Evolutionary conservation across 2,113 vertebrate species (phyloP), one percentile per base, ranked within the genome.

Genomic region (Muntiacus muntjak): DNA sequence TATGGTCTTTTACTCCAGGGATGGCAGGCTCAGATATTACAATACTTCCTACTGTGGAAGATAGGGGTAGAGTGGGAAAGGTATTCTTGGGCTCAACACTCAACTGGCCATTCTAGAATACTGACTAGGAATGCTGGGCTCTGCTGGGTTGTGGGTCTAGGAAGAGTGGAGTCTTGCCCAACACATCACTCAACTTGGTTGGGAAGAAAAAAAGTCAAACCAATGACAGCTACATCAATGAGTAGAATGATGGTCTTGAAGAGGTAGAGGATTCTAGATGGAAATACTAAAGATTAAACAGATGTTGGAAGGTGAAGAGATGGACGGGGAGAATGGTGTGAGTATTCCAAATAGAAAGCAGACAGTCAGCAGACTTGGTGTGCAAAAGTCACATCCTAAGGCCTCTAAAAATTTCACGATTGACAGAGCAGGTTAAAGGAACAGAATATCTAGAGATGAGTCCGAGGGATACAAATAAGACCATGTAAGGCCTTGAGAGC

Each of bases 1-100:
- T 84, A 71, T 40, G 33, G 79, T 86, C 81, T 97, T 81, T 88
- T 91, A 91, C 94, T 95, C 94, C 21, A 62, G 95, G 82, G 67
- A 86, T 62, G 58, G 54, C 7, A 89, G 43, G 91, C 85, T 88
- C 89, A 87, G 62, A 47, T 81, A 47, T 13, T 5, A 1, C 54
- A 87, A 93, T 84, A 87, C 40, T 94, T 95, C 82, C 62, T 93
- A 43, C 84, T 71, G 62, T 58, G 43, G 21, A 85, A 93, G 33
- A 89, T 0, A 60, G 9, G 36, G 78, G 16, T 26, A 33, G 40
- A 85, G 90, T 36, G 9, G 40, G 23, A 85, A 87, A 94, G 6
- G 16, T 54, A 52, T 43, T 52, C 28, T 54, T 25, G 28, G 6
- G 54, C 74, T 93, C 55, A 83, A 83, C 50, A 89, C 62, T 45